Base-by-base conservation (phyloP, 2,797 vertebrate species). In the Clamator glandarius region DNA sequence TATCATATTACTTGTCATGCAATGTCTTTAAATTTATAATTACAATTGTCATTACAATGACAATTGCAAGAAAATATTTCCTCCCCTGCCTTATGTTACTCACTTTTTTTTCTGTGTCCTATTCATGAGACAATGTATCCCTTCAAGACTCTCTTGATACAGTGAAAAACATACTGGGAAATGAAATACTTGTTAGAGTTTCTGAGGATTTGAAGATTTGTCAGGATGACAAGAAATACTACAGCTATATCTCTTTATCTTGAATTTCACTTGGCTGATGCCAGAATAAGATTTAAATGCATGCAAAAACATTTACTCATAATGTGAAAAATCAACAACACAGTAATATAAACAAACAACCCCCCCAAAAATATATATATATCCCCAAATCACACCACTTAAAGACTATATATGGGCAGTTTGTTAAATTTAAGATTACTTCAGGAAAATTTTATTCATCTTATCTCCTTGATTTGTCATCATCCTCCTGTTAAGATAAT, bases 311-410 rank as follows among this genome's bases (percentile, higher is more conserved):
- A 21, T 67, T 58, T 44, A 17, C 17, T 44, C 17, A 10, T 36
- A 73, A 59, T 2, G 39, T 28, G 6, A 55, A 84, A 55, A 55
- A 59, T 9, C 20, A 86, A 11, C 4, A 50, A 54, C 24, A 12
- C 7, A 76, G 25, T 59, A 8, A 15, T 52, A 28, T 17, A 54
- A 67, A 64, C 7, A 26, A 50, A 51, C 24, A 50, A 50, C 13
- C 48, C 44, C 20, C 26, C 29, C 16, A 41, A 51, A 73, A 12
- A 33, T 41, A 21, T 8, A 41, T 51, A 33, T n/a, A n/a, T n/a
- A 6, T 25, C 2, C 0, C 3, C 4, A 19, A 54, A 39, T 3
- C 26, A 28, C n/a, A 5, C 2, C 9, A 48, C 7, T 44, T 72
- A 26, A 69, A 77, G 7, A 64, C 41, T 33, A 39, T n/a, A 14